Evolutionary conservation across 2,888 invertebrate genomes (phyloP), one percentile per base, ranked within the genome.

Genomic region (Plutella xylostella): DNA sequence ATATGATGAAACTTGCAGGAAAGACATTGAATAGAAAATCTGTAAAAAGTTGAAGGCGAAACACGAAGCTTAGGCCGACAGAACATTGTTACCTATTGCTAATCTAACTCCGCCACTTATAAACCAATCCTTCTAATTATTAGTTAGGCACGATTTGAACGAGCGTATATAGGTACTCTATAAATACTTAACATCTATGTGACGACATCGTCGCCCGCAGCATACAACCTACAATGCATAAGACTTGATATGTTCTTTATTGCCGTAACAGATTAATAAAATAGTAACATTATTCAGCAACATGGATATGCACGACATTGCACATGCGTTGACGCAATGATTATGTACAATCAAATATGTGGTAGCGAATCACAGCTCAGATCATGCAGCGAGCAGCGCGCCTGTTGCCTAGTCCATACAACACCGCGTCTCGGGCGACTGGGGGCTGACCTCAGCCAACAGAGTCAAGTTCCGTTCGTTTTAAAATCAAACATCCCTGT

Each of bases 381-480:
- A 68, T 68, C 61, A 53, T 51, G 55, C 40, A 37, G 43, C 44
- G 51, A 51, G 49, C 49, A 42, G 19, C 19, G 20, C 30, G 30
- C 14, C 31, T 21, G 30, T 30, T 31, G 30, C 42, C 20, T 28
- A 66, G 75, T 76, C 75, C 77, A 72, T 74, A 74, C 73, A 79
- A 79, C 79, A 79, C 79, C 55, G 55, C 54, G 68, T 65, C 63
- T 45, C 53, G 65, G 72, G 78, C 80, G 71, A 79, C 67, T 53
- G 61, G 67, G 75, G 78, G 65, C 75, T 65, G 68, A 65, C 63
- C 46, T 45, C 67, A 68, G 72, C 79, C 68, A 79, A 78, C 82
- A 83, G 79, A 76, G 79, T 82, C 83, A 83, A 77, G 63, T 82
- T 83, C 80, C 79, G 41, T 68, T 71, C 65, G 70, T 76, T 69